Conservation (phyloP, 2,888 invertebrate species). For the Polyommatus iphigenia region DNA sequence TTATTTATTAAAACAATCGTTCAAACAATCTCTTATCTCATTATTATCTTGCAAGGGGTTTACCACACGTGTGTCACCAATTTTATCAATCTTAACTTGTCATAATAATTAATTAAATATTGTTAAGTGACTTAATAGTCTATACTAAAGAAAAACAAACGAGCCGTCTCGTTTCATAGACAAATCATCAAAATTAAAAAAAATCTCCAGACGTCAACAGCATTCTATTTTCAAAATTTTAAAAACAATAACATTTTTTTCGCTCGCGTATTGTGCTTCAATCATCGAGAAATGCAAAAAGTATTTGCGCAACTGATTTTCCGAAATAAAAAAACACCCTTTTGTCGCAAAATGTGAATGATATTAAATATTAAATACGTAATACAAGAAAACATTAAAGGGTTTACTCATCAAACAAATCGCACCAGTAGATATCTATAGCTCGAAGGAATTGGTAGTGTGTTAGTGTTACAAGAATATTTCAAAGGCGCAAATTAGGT, state of each 20-base stretch:
- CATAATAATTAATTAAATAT: too few relatives aligned
- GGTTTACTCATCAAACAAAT: neutral
- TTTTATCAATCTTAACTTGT: too few relatives aligned
- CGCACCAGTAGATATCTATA: neutral
- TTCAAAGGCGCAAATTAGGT: constrained; percentile 8
- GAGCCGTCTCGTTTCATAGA: too few relatives aligned
- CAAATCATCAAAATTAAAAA: too few relatives aligned
- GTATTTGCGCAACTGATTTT: neutral
- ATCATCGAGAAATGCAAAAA: neutral
- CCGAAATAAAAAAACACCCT: neutral
- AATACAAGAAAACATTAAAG: neutral
- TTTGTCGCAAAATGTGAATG: neutral
- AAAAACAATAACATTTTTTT: neutral
- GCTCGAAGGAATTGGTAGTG: constrained; percentile 8
- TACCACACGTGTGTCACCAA: too few relatives aligned
- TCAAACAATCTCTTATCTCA: too few relatives aligned
- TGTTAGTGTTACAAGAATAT: neutral
- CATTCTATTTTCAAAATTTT: neutral
- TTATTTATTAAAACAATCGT: too few relatives aligned
- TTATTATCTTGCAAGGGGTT: too few relatives aligned
- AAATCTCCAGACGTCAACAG: neutral
- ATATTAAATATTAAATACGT: neutral
- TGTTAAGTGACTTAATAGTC: too few relatives aligned
- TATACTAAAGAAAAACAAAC: too few relatives aligned
- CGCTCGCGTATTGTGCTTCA: neutral